Evolutionary conservation across 2,888 invertebrate species (phyloP), one percentile per base, ranked within the genome.

Genomic region (Sipunculus nudus): DNA sequence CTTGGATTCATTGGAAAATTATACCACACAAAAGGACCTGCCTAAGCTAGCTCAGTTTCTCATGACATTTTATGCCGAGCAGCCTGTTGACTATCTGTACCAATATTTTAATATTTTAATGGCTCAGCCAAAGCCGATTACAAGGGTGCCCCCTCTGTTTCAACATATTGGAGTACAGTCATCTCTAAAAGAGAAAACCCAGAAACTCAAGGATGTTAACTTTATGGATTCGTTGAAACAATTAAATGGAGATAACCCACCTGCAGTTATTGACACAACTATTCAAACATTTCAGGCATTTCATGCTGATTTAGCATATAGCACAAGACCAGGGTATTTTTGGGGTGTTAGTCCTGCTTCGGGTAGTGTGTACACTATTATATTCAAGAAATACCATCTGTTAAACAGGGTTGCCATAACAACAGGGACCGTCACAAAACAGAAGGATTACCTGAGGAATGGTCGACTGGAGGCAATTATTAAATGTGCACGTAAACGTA

Each of bases 231-330:
- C 67, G 28, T 43, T 58, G 5, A 77, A 77, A 52, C 39, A 55
- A 41, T 64, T 61, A 54, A 71, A 75, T 25, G 78, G 78, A 16
- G 72, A 75, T 48, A 84, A 83, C 59, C 84, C 84, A 0, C 69
- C 76, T 2, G 83, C 82, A 0, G 78, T 78, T 47, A 67, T 82
- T 3, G 73, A 73, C 52, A 84, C 83, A 6, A 79, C 77, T 4
- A 70, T 84, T 59, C 59, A 68, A 26, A 67, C 74, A 5, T 78
- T 77, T 65, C 72, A 75, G 23, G 76, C 76, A 31, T 81, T 79
- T 61, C 68, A 77, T 16, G 78, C 81, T 16, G 72, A 77, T 32
- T 68, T 77, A 25, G 78, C 84, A 16, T 84, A 84, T 63, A 63
- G 73, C 26, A 62, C 71, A 1, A 68, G 75, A 0, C 78, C 78